Evolutionary conservation across 2,113 vertebrate genomes (phyloP).

Genomic region (Clinocottus analis): DNA sequence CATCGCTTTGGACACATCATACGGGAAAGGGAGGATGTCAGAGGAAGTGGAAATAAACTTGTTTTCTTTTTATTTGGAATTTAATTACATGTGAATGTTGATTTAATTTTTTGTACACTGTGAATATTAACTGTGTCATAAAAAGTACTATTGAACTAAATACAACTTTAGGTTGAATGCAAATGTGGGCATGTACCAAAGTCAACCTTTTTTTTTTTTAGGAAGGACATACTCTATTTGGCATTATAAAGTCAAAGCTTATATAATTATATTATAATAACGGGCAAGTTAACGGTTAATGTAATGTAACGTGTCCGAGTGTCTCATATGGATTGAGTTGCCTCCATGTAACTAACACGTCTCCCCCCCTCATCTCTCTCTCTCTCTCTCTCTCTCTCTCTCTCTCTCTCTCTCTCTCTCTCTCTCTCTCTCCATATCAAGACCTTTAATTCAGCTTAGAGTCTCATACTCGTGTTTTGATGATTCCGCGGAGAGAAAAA

Average conservation of each 20-base stretch:
- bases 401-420: constrained; percentile 29
- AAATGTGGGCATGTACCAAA: background rate
- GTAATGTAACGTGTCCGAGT: too few species aligned
- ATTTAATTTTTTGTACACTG: background rate
- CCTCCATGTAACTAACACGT: constrained; percentile 5
- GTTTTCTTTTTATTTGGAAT: background rate
- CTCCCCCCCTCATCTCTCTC: constrained; percentile 17
- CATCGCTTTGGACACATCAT: background rate
- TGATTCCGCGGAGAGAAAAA: background rate
- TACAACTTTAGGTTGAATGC: background rate
- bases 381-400: constrained; percentile 28
- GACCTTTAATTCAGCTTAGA: constrained; percentile 23
- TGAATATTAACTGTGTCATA: background rate
- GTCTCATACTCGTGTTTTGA: background rate
- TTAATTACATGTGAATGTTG: background rate
- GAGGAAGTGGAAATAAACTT: background rate
- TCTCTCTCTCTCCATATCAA: constrained; percentile 18
- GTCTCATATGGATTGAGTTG: constrained; percentile 41
- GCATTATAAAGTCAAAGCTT: constrained; percentile 25
- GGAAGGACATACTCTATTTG: background rate
- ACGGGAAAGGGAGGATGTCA: background rate
- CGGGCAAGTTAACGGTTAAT: constrained; percentile 51
- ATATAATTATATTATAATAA: constrained; percentile 62
- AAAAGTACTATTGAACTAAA: background rate
- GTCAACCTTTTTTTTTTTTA: background rate